Percentiles rank a stretch among this genome's conserved stretches.
Conservation (phyloP, 2,888 invertebrate species). For the Acleris sparsana region DNA sequence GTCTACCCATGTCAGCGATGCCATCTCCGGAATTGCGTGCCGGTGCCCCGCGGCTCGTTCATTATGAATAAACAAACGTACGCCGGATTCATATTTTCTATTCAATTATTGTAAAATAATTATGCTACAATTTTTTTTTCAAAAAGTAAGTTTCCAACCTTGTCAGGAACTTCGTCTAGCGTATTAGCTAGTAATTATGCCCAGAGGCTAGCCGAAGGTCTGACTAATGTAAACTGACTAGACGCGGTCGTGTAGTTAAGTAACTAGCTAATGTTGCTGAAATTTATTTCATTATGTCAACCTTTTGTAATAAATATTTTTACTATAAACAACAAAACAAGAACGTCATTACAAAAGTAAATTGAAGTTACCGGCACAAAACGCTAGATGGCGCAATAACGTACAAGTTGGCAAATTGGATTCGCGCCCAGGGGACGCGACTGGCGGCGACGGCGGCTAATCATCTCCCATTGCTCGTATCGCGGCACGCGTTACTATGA, state of each 20-base stretch:
- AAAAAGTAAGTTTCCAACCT: no score
- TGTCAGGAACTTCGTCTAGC: no score
- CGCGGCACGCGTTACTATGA: slow-evolving; percentile 24
- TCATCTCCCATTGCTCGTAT: slow-evolving; percentile 36
- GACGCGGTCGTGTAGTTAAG: no score
- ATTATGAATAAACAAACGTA: slow-evolving; percentile 45
- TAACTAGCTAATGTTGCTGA: no score
- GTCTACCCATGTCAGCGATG: slow-evolving; percentile 58
- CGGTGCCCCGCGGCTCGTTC: slow-evolving; percentile 46
- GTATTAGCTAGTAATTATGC: no score
- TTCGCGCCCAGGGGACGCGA: slow-evolving; percentile 65
- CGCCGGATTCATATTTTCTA: slow-evolving; percentile 11
- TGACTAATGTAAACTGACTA: no score
- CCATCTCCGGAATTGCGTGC: slow-evolving; percentile 47
- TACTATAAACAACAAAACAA: slow-evolving; percentile 24
- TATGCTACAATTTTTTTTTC: no score
- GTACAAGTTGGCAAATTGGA: slow-evolving; percentile 77
- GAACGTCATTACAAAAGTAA: slow-evolving; percentile 33
- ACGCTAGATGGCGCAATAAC: slow-evolving; percentile 58
- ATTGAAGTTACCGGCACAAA: slow-evolving; percentile 30
- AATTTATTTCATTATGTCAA: no score
- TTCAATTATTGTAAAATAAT: slow-evolving; percentile 8
- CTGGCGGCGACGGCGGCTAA: slow-evolving; percentile 48
- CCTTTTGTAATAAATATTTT: neutral
- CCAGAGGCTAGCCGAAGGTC: no score